Evolutionary conservation across 2,888 invertebrate genomes (phyloP).

Genomic region (Lasioglossum pauxillum): DNA sequence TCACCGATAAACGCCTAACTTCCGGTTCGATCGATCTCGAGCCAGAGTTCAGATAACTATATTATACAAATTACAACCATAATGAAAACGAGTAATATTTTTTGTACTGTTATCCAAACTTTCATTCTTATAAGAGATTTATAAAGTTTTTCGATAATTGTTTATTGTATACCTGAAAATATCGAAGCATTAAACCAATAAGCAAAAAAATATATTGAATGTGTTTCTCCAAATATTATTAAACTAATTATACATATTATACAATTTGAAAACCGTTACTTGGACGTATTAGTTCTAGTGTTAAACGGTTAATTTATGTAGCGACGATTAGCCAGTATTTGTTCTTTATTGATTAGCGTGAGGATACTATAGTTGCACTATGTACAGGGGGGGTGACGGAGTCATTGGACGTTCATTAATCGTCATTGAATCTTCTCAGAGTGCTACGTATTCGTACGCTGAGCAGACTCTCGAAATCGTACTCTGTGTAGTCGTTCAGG

Average conservation of each 20-base stretch:
- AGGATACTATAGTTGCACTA: conserved; percentile 2
- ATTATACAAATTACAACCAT: neutral
- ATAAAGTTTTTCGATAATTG: neutral
- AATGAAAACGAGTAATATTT: neutral
- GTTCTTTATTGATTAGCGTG: neutral
- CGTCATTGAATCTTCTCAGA: conserved; percentile 77
- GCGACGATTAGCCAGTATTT: neutral
- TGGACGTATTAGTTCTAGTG: neutral
- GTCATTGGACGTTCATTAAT: conserved; percentile 21
- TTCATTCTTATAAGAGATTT: neutral
- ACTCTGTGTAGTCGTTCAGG: conserved; percentile 87
- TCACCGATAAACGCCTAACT: conserved; percentile 14
- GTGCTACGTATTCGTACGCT: conserved; percentile 87
- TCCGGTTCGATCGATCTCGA: conserved; percentile 4
- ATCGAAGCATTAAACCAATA: neutral
- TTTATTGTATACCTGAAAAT: neutral
- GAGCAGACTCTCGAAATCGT: conserved; percentile 89
- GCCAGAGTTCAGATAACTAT: conserved; percentile 28
- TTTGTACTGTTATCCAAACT: neutral
- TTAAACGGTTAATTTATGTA: neutral
- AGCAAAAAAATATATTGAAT: neutral
- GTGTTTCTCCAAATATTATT: neutral
- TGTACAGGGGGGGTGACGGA: conserved; percentile 10
- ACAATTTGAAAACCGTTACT: neutral
- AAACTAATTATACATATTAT: conserved; percentile 6